Conservation (phyloP, 2,797 vertebrate species). For the Anguilla obscura region DNA sequence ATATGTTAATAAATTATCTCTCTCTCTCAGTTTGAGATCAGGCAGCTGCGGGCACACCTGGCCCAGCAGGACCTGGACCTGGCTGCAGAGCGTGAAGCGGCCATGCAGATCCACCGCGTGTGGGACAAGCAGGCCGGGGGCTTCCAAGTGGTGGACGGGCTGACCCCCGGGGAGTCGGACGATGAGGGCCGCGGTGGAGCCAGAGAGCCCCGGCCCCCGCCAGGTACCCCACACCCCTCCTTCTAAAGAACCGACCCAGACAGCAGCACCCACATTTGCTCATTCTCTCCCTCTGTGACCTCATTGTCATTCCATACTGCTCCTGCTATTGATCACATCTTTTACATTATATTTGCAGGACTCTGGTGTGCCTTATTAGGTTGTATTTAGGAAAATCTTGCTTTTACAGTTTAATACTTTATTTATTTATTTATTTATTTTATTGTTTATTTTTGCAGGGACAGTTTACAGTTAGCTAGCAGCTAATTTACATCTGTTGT, state of each 20-base stretch:
- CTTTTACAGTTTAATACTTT: not conserved
- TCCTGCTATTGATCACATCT: not conserved
- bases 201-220: slow-evolving; percentile 69
- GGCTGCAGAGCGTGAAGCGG: slow-evolving; percentile 89
- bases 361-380: not conserved
- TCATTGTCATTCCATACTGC: not conserved
- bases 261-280: not conserved
- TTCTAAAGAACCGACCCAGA: not conserved
- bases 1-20: not conserved
- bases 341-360: not conserved
- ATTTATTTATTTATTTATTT: no score
- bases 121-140: slow-evolving; percentile 86
- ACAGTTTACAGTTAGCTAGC: no score
- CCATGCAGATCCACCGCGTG: slow-evolving; percentile 87
- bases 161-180: slow-evolving; percentile 74
- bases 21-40: slow-evolving; percentile 87
- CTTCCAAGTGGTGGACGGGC: slow-evolving; percentile 86
- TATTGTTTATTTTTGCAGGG: no score
- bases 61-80: slow-evolving; percentile 97
- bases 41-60: slow-evolving; percentile 94
- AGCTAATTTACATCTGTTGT: no score
- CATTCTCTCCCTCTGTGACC: not conserved
- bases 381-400: not conserved
- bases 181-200: slow-evolving; percentile 74
- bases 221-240: slow-evolving; percentile 65